Evolutionary conservation across 2,888 invertebrate genomes (phyloP), one percentile per base, ranked within the genome.

Genomic region (Ichneumon xanthorius): DNA sequence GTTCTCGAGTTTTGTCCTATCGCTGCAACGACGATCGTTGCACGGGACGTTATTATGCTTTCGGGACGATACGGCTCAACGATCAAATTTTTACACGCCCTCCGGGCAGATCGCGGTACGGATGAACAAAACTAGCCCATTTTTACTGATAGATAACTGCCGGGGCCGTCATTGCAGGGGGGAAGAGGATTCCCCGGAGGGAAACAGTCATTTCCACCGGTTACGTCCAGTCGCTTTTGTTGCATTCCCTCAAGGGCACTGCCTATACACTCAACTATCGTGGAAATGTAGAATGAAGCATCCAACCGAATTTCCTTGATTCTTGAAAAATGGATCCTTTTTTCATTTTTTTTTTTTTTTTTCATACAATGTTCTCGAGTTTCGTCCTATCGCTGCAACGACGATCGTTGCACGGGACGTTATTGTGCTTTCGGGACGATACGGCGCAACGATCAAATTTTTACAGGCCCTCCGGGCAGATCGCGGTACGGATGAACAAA

Each of bases 381-480:
- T 26, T 26, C 3, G 55, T 22, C n/a, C n/a, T 55, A 19, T 55
- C 19, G 55, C 55, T 61, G 9, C 61, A 61, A 22, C 45, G n/a
- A 37, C 50, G 19, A 55, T 68, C 19, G 22, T 68, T 55, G 26
- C 55, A 3, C 55, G 55, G 58, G 26, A 58, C 19, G 14, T 48
- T 58, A 26, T 22, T 26, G 14, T 4, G 22, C 58, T 26, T 26
- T 58, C 58, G 58, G 30, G 19, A 26, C 40, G 45, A 68, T 30
- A 22, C 26, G 55, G 45, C n/a, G 55, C 33, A n/a, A 16, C 33
- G 68, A 78, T 58, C 30, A 58, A 55, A 58, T 70, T 77, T 68
- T 78, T 68, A 68, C 33, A 55, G n/a, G 19, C 19, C 33, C 5
- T 68, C 50, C 26, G 45, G 55, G n/a, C 16, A 45, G 30, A 78